A percentile compares a stretch with the other conserved stretches of the same genome.
These are phyloP conservation scores for Otolemur crassicaudatus DNA, from an alignment of 2,797 vertebrate species.

Conservation along the genomic window DNA sequence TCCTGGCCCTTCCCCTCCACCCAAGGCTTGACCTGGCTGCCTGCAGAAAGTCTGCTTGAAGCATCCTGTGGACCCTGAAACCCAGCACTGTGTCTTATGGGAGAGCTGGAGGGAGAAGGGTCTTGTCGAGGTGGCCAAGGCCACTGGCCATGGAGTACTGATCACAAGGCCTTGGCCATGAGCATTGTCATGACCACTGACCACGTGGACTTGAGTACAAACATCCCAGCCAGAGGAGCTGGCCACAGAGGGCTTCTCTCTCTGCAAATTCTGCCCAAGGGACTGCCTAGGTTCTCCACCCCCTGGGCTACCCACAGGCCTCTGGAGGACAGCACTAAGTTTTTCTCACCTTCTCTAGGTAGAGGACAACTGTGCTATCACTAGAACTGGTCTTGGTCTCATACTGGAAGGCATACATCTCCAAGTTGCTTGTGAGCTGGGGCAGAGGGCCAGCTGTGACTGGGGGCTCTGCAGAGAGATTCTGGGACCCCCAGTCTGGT, in stretches of 20 bases:
- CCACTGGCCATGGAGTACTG: background rate
- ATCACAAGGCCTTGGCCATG: background rate
- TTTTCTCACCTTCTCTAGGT: slow-evolving; percentile 68
- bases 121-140: background rate
- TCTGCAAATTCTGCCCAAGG: background rate
- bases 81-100: slow-evolving; percentile 45
- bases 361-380: slow-evolving; percentile 60
- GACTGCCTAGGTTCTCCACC: background rate
- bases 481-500: background rate
- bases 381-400: slow-evolving; percentile 57
- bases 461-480: background rate
- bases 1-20: too few species aligned
- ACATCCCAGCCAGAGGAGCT: background rate
- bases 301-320: background rate
- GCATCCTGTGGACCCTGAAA: slow-evolving; percentile 60
- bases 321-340: background rate
- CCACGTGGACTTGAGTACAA: background rate
- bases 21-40: background rate
- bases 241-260: background rate
- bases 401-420: slow-evolving; percentile 69
- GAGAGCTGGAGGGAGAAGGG: slow-evolving; percentile 50
- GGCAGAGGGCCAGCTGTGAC: background rate
- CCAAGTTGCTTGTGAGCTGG: slow-evolving; percentile 61
- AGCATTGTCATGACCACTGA: background rate
- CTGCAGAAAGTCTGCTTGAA: slow-evolving; percentile 50